These are phyloP conservation scores for Drosophila pachea DNA, from an alignment of 1,140 invertebrate genomes.

Conservation along the genomic window DNA sequence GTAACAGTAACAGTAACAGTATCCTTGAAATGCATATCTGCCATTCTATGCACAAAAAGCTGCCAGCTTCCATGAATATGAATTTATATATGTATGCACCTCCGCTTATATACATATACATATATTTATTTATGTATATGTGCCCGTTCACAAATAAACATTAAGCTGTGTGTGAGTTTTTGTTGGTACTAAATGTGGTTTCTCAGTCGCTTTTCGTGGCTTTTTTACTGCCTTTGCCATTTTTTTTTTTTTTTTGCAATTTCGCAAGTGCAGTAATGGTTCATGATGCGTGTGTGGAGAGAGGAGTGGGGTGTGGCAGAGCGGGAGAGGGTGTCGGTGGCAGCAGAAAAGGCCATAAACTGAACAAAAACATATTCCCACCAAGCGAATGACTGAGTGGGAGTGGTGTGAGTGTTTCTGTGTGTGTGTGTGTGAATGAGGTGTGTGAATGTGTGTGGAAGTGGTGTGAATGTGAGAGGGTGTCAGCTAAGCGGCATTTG, in stretches of 20 bases:
- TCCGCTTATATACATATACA: neutral
- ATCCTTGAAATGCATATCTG: constrained; percentile 75
- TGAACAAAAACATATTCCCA: constrained; percentile 71
- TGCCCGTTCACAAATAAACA: constrained; percentile 42
- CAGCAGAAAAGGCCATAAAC: constrained; percentile 75
- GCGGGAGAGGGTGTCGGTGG: constrained; percentile 49
- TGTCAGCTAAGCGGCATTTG: constrained; percentile 67
- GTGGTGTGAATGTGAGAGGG: constrained; percentile 40
- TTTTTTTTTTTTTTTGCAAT: constrained; percentile 45
- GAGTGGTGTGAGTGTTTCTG: constrained; percentile 5
- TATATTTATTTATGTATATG: neutral
- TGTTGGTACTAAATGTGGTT: constrained; percentile 67
- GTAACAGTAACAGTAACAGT: constrained; percentile 60
- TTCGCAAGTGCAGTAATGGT: constrained; percentile 44
- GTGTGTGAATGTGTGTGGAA: constrained; percentile 36
- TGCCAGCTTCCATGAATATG: constrained; percentile 35
- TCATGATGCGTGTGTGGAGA: constrained; percentile 5
- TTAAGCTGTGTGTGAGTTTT: constrained; percentile 43
- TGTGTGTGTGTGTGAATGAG: constrained; percentile 29
- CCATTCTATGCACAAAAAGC: constrained; percentile 65
- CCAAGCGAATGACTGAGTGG: neutral
- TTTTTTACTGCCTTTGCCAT: neutral
- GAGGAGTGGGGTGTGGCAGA: neutral
- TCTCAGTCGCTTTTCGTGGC: constrained; percentile 55
- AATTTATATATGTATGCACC: constrained; percentile 62